phyloP scores from a whole-genome alignment of 2,113 vertebrate species.

The Nothobranchius kuhntae region DNA sequence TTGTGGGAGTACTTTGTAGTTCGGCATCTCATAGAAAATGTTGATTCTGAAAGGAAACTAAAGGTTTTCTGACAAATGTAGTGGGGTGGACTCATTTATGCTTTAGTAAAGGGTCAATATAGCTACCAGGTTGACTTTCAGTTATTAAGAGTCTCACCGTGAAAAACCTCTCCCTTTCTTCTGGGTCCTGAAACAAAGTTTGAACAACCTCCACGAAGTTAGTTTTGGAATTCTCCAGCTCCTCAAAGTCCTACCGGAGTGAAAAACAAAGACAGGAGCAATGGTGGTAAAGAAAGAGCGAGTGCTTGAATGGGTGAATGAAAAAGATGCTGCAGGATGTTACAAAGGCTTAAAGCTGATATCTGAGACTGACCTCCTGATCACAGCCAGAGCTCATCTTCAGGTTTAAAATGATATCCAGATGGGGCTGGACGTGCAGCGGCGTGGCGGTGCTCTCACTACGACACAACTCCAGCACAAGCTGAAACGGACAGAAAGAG shows the following conservation, averaged over 20 bases:
- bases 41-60: too few species aligned
- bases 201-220: conserved; percentile 33
- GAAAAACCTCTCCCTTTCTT: conserved; percentile 35
- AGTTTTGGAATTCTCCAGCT: conserved; percentile 43
- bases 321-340: too few species aligned
- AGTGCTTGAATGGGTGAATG: too few species aligned
- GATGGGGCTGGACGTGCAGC: conserved; percentile 24
- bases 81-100: too few species aligned
- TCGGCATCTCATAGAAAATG: too few species aligned
- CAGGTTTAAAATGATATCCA: conserved; percentile 21
- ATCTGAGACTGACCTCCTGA: conserved; percentile 15
- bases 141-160: conserved; percentile 14
- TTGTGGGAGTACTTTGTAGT: too few species aligned
- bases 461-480: conserved; percentile 42
- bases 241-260: conserved; percentile 18
- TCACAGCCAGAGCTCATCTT: conserved; percentile 5
- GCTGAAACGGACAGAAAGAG: conserved; percentile 6
- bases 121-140: too few species aligned
- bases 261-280: not conserved
- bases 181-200: conserved; percentile 14
- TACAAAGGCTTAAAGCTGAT: not conserved
- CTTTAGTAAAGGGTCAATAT: too few species aligned
- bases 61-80: too few species aligned
- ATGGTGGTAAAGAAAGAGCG: too few species aligned
- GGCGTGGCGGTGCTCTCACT: conserved; percentile 9